Conservation (phyloP, 2,797 vertebrate genomes). For the Nyctibius grandis region DNA sequence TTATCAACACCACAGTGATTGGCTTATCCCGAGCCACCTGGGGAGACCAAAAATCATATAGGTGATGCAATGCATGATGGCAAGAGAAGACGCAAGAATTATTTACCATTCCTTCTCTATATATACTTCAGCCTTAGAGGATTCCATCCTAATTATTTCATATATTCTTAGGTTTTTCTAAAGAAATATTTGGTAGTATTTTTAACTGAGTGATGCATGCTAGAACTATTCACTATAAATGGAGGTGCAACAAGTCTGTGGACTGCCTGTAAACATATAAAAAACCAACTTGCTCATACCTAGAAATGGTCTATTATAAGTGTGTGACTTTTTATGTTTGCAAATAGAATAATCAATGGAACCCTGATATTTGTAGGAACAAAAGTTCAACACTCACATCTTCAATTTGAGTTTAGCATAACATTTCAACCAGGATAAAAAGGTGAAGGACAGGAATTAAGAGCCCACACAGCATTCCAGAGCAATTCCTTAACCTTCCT, state of each 20-base stretch:
- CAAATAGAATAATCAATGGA: neutral
- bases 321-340: neutral
- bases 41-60: neutral
- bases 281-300: neutral
- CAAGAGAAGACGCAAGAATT: neutral
- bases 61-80: neutral
- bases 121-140: neutral
- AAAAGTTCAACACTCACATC: neutral
- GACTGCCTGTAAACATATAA: neutral
- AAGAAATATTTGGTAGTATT: neutral
- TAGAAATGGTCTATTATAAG: neutral
- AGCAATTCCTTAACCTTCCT: neutral
- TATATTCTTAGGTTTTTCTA: neutral
- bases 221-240: neutral
- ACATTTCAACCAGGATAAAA: neutral
- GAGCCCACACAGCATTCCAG: rapidly evolving
- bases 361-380: neutral
- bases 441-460: neutral
- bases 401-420: neutral
- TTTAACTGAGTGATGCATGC: neutral
- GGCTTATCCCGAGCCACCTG: neutral
- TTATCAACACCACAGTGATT: neutral
- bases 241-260: neutral
- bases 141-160: neutral
- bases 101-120: neutral